Percentiles rank a stretch among this genome's conserved stretches.
These are phyloP conservation scores for Paralichthys olivaceus DNA, from an alignment of 2,113 vertebrate species.

Conservation along the genomic window DNA sequence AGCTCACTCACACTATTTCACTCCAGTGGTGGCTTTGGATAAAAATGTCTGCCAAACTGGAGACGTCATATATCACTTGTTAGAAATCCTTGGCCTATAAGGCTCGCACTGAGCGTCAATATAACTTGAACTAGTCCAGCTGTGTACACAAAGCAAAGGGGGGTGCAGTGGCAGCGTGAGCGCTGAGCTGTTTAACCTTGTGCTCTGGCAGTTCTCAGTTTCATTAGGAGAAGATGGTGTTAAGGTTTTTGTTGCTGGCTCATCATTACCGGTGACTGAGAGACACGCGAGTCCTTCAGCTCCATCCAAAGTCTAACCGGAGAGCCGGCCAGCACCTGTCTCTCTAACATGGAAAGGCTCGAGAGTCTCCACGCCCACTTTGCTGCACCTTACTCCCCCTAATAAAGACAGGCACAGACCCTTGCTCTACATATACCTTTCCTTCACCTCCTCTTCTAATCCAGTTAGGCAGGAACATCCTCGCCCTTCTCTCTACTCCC, in stretches of 20 bases:
- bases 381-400: slow-evolving; percentile 32
- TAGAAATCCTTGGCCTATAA: slow-evolving; percentile 44
- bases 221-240: slow-evolving; percentile 35
- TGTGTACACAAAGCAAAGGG: slow-evolving; percentile 3
- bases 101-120: slow-evolving; percentile 25
- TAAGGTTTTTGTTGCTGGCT: slow-evolving; percentile 57
- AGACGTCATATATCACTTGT: slow-evolving; percentile 70
- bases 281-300: slow-evolving; percentile 46
- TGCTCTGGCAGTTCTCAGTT: slow-evolving; percentile 19
- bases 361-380: slow-evolving; percentile 35
- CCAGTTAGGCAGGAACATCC: slow-evolving; percentile 72
- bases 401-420: slow-evolving; percentile 59
- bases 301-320: slow-evolving; percentile 31
- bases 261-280: slow-evolving; percentile 44
- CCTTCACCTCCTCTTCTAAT: slow-evolving; percentile 57
- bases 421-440: slow-evolving; percentile 56
- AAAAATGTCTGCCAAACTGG: slow-evolving; percentile 78
- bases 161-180: background rate
- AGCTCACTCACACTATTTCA: slow-evolving; percentile 98
- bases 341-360: slow-evolving; percentile 41
- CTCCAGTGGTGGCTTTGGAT: slow-evolving; percentile 78
- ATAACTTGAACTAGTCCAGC: slow-evolving; percentile 24
- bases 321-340: slow-evolving; percentile 17
- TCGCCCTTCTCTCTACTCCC: slow-evolving; percentile 35
- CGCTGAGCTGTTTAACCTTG: slow-evolving; percentile 45